These are phyloP conservation scores for Typhlomys cinereus DNA, from an alignment of 2,113 vertebrate genomes.

Conservation along the genomic window DNA sequence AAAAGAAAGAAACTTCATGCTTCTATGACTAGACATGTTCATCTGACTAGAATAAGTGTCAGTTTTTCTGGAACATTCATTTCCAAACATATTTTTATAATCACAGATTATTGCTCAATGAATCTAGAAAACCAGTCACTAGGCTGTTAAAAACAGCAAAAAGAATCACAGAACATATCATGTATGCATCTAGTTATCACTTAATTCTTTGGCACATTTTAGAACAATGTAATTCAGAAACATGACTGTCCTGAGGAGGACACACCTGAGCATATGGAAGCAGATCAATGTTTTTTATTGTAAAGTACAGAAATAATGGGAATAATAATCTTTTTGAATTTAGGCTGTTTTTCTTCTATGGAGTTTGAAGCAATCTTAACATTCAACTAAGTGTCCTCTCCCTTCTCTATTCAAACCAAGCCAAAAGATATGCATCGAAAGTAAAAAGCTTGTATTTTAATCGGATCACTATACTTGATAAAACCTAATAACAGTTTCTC, in stretches of 20 bases:
- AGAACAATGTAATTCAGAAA: constrained; percentile 7
- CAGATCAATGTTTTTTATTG: neutral
- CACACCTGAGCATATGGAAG: neutral
- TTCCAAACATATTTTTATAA: no score
- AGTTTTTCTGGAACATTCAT: neutral
- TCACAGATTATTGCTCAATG: neutral
- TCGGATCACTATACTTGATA: neutral
- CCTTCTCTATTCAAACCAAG: neutral
- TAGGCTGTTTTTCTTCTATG: neutral
- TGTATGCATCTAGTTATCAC: neutral
- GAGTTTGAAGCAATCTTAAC: neutral
- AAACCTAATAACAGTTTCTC: neutral
- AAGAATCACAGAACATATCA: neutral
- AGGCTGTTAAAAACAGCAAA: constrained; percentile 5
- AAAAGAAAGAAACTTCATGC: neutral
- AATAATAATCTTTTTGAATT: neutral
- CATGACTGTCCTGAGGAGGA: neutral
- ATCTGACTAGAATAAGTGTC: neutral
- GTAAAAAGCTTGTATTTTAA: neutral
- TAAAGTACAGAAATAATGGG: constrained; percentile 23
- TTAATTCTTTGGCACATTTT: neutral
- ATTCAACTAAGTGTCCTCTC: neutral
- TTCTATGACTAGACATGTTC: neutral
- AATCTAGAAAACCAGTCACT: neutral
- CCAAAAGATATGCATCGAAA: neutral